Evolutionary conservation across 2,797 vertebrate species (phyloP).

Genomic region (Triplophysa bombifrons): DNA sequence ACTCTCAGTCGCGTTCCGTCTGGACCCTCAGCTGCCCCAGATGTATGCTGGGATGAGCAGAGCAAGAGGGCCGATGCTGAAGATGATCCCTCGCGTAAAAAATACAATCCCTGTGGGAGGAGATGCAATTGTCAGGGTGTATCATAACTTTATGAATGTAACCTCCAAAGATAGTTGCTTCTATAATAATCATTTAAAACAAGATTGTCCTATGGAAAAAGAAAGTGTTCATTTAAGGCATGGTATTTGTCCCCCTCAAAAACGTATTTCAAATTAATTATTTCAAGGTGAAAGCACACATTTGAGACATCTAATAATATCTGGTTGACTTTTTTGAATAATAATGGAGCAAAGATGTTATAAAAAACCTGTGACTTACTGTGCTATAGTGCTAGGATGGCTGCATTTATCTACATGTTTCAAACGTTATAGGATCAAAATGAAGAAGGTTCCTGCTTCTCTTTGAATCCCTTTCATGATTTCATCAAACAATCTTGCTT

Average conservation of each 20-base stretch:
- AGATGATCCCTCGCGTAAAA: conserved; percentile 31
- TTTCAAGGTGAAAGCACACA: no score
- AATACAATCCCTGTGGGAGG: conserved; percentile 21
- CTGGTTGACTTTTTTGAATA: neutral
- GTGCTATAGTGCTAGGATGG: neutral
- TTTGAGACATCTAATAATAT: neutral
- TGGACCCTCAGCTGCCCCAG: conserved; percentile 44
- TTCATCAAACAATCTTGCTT: conserved; percentile 78
- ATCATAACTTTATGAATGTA: neutral
- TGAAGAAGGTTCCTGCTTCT: conserved; percentile 33
- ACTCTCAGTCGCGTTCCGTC: conserved; percentile 23
- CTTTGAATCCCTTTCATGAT: conserved; percentile 70
- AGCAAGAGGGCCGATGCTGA: conserved; percentile 7
- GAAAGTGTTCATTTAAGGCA: no score
- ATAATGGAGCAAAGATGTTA: neutral
- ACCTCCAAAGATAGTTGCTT: neutral
- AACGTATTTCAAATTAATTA: no score
- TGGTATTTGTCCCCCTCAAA: neutral
- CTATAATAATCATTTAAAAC: neutral
- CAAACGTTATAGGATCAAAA: neutral
- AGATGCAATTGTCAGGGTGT: conserved; percentile 5
- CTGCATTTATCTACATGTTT: neutral
- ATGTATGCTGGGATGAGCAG: conserved; percentile 22
- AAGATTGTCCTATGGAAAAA: no score
- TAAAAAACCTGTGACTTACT: neutral